Evolutionary conservation across 2,113 vertebrate genomes (phyloP).

Genomic region (Isichthys henryi): DNA sequence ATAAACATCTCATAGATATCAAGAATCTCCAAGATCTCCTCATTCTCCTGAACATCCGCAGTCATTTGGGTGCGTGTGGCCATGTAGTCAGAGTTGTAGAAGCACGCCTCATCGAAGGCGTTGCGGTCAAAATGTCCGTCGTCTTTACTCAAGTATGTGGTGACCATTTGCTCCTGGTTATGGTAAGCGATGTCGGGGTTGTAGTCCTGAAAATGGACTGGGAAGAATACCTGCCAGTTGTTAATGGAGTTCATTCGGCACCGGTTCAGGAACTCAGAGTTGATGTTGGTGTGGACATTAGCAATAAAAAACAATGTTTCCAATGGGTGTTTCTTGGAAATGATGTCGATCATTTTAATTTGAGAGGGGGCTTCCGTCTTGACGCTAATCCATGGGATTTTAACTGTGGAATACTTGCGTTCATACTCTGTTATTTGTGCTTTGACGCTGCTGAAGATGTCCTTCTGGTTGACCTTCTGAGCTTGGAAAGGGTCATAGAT

Average conservation of each 20-base stretch:
- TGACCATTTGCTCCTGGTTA: slow-evolving; percentile 60
- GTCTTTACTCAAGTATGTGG: slow-evolving; percentile 70
- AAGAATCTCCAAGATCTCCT: slow-evolving; percentile 82
- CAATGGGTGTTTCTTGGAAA: slow-evolving; percentile 90
- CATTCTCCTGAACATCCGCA: slow-evolving; percentile 71
- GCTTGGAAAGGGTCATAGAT: slow-evolving; percentile 90
- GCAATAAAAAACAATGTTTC: slow-evolving; percentile 90
- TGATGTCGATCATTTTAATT: slow-evolving; percentile 90
- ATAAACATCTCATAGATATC: slow-evolving; percentile 88
- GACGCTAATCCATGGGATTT: slow-evolving; percentile 94
- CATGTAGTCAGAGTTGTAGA: slow-evolving; percentile 97
- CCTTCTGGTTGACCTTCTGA: slow-evolving; percentile 80
- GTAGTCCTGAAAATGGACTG: slow-evolving; percentile 93
- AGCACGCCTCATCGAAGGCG: slow-evolving; percentile 80
- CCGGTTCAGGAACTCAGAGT: slow-evolving; percentile 83
- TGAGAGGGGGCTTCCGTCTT: slow-evolving; percentile 84
- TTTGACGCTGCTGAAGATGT: slow-evolving; percentile 82
- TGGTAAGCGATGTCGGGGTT: slow-evolving; percentile 74
- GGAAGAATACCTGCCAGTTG: slow-evolving; percentile 96
- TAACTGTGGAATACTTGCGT: slow-evolving; percentile 69
- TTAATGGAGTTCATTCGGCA: slow-evolving; percentile 96
- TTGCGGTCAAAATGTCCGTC: slow-evolving; percentile 81
- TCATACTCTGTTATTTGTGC: slow-evolving; percentile 74
- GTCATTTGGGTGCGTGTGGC: slow-evolving; percentile 75
- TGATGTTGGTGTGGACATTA: slow-evolving; percentile 68